Evolutionary conservation across 2,888 invertebrate genomes (phyloP), one percentile per base, ranked within the genome.

Genomic region (Drosophila nr. perissopoda): DNA sequence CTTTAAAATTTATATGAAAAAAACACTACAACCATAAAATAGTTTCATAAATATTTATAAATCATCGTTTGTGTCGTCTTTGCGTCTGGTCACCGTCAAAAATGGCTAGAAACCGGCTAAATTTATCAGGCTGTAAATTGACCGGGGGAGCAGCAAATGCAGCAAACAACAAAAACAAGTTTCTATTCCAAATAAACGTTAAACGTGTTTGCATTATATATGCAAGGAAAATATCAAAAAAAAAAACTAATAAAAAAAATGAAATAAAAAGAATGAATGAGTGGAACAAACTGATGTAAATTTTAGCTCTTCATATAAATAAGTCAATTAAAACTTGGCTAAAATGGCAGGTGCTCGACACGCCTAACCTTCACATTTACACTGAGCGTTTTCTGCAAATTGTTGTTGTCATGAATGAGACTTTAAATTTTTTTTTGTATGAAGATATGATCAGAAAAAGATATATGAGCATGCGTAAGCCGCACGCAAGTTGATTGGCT

Each of bases 11-110:
- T 36, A 27, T 56, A 34, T n/a, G 8, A 38, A 61, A 67, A 62
- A 61, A 74, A 65, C 56, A 60, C 53, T 49, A 29, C 59, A 79
- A 48, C 57, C 81, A 85, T 84, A 81, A 84, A 82, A 79, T 65
- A 70, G 65, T 73, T 87, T 84, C 72, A 82, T 87, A 86, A 82
- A 85, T 87, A 84, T 85, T 85, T 83, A 86, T 76, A 83, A 79
- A 74, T 78, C 74, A 62, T 75, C 66, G 77, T 33, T 51, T 36
- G 51, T 74, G 78, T 62, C 74, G 78, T 78, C 78, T 58, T n/a
- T 56, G 78, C 64, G 78, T 78, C 78, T 78, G 74, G 60, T 29
- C 58, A 67, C 42, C 54, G 58, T 66, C 77, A 74, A n/a, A 77
- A 74, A 51, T 61, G 69, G 52, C 49, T 42, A 67, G 59, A 75